Evolutionary conservation across 2,888 invertebrate species (phyloP).

Genomic region (Zhengitettix transpicula): DNA sequence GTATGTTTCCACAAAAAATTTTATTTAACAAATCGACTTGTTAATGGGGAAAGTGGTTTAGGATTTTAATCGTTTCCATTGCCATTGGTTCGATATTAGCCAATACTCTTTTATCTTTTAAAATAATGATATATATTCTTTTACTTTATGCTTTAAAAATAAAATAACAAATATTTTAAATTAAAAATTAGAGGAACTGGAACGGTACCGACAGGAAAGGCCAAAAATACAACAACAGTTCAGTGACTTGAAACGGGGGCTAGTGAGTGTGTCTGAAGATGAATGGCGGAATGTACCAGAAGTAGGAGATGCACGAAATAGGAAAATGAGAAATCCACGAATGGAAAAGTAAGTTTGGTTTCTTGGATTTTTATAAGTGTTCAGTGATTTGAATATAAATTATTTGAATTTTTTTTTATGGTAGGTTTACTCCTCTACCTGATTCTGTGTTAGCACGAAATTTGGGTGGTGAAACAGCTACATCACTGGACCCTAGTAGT

Average conservation of each 20-base stretch:
- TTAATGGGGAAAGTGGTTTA: too few relatives aligned
- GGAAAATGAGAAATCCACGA: constrained; percentile 87
- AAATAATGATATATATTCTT: too few relatives aligned
- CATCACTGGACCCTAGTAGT: constrained; percentile 66
- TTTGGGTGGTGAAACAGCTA: constrained; percentile 62
- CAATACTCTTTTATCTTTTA: too few relatives aligned
- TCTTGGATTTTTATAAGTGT: neutral
- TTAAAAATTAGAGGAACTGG: constrained; percentile 56
- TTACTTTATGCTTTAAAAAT: too few relatives aligned
- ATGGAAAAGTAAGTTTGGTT: constrained; percentile 53
- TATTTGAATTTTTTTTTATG: constrained; percentile 2
- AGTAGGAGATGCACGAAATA: constrained; percentile 96
- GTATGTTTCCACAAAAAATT: too few relatives aligned
- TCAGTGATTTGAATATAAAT: neutral
- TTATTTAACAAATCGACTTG: too few relatives aligned
- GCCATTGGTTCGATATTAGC: too few relatives aligned
- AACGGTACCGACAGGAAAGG: constrained; percentile 91
- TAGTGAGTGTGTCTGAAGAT: constrained; percentile 68
- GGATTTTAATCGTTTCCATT: too few relatives aligned
- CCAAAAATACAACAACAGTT: constrained; percentile 99
- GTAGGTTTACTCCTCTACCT: constrained; percentile 81
- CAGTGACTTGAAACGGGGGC: constrained; percentile 83
- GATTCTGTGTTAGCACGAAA: constrained; percentile 85
- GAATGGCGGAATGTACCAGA: constrained; percentile 97
- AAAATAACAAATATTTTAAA: neutral